Evolutionary conservation across 2,888 invertebrate species (phyloP).

Genomic region (Phengaris arion): DNA sequence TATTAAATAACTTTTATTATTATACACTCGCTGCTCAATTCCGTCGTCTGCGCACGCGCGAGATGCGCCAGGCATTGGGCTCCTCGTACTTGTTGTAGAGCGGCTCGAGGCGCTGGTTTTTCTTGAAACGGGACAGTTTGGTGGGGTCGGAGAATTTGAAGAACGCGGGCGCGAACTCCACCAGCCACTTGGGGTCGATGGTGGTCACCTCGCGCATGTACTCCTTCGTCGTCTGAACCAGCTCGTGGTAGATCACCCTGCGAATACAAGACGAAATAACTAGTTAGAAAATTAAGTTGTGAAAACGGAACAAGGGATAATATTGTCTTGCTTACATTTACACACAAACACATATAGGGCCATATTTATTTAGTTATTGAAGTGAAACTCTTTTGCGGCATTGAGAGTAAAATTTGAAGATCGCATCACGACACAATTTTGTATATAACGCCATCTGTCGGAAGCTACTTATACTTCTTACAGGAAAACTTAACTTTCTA

Average conservation of each 20-base stretch:
- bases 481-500: too few relatives aligned
- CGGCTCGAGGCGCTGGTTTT: conserved; percentile 98
- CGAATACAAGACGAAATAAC: background rate
- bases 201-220: conserved; percentile 99
- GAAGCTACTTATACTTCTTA: too few relatives aligned
- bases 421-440: too few relatives aligned
- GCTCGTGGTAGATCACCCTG: conserved; percentile 98
- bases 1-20: conserved; percentile 6
- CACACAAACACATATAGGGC: too few relatives aligned
- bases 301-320: too few relatives aligned
- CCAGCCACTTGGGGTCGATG: conserved; percentile 98
- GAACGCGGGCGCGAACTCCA: conserved; percentile 99
- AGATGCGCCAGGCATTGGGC: conserved; percentile 99
- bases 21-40: conserved; percentile 78
- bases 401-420: too few relatives aligned
- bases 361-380: too few relatives aligned
- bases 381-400: too few relatives aligned
- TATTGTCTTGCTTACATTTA: too few relatives aligned
- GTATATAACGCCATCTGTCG: too few relatives aligned
- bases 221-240: conserved; percentile 99
- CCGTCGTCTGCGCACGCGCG: conserved; percentile 90
- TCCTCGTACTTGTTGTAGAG: conserved; percentile 99
- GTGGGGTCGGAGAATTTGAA: conserved; percentile 99
- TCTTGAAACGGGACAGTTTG: conserved; percentile 98
- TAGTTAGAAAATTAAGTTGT: background rate